Evolutionary conservation across 2,113 vertebrate genomes (phyloP).

Genomic region (Vireo altiloquus): DNA sequence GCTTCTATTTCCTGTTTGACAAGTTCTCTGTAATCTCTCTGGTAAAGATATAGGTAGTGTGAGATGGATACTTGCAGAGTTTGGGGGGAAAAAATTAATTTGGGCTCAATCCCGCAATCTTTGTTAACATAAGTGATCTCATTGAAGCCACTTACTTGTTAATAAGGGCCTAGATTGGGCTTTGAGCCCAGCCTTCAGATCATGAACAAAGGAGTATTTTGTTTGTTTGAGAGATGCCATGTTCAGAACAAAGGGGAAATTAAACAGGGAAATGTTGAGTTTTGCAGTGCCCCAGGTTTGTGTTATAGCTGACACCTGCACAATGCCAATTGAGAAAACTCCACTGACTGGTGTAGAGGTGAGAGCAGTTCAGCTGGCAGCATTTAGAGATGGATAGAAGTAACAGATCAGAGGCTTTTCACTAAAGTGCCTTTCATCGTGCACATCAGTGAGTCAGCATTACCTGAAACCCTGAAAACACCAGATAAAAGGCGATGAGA

Average conservation of each 20-base stretch:
- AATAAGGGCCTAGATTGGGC: not conserved
- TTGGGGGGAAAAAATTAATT: not conserved
- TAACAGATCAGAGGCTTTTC: not conserved
- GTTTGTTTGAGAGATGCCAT: not conserved
- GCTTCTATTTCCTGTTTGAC: not conserved
- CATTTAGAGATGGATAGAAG: not conserved
- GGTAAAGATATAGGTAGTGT: not conserved
- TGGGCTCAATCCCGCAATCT: not conserved
- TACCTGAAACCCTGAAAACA: not conserved
- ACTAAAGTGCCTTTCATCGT: not conserved
- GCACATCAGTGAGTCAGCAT: not conserved
- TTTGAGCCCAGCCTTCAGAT: not conserved
- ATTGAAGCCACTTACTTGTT: not conserved
- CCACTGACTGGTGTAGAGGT: not conserved
- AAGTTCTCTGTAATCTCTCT: not conserved
- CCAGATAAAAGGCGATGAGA: fast-evolving
- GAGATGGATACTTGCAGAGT: not conserved
- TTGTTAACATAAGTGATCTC: not conserved
- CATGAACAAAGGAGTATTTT: not conserved
- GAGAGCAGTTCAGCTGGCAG: not conserved
- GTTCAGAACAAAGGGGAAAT: not conserved
- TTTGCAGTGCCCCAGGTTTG: not conserved
- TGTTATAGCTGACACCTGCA: not conserved
- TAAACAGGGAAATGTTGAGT: not conserved
- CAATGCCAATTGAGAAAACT: not conserved